Conservation (phyloP, 2,113 vertebrate species). For the Poeciliopsis retropinna region DNA sequence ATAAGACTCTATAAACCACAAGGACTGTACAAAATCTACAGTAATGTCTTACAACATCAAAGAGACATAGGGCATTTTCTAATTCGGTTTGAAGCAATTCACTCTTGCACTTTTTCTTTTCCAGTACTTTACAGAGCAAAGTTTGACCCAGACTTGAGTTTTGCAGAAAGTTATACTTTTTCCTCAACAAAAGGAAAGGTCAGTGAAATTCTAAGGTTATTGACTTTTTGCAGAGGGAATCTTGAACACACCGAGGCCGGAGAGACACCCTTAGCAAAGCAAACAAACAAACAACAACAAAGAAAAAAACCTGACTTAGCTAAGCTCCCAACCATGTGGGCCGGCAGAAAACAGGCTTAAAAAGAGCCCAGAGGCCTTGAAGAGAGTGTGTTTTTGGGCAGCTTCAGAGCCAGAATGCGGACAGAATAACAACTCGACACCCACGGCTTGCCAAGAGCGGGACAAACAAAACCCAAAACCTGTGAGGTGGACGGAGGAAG, state of each 20-base stretch:
- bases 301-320: conserved; percentile 10
- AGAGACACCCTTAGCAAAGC: neutral
- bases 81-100: neutral
- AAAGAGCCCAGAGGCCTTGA: conserved; percentile 20
- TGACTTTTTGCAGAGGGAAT: conserved; percentile 17
- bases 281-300: neutral
- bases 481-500: conserved; percentile 4
- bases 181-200: neutral
- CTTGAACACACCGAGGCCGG: conserved; percentile 1
- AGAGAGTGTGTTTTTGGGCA: conserved; percentile 35
- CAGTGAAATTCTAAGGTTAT: neutral
- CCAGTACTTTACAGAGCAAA: no score
- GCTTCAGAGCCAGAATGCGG: conserved; percentile 15
- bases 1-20: no score
- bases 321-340: conserved; percentile 31
- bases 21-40: no score
- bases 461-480: conserved; percentile 17
- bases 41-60: no score
- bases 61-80: neutral
- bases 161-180: neutral
- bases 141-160: neutral
- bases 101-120: neutral
- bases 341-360: conserved; percentile 39
- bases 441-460: conserved; percentile 23
- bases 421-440: conserved; percentile 41